phyloP scores from a whole-genome alignment of 1,140 invertebrate genomes.

The Magallana gigas region DNA sequence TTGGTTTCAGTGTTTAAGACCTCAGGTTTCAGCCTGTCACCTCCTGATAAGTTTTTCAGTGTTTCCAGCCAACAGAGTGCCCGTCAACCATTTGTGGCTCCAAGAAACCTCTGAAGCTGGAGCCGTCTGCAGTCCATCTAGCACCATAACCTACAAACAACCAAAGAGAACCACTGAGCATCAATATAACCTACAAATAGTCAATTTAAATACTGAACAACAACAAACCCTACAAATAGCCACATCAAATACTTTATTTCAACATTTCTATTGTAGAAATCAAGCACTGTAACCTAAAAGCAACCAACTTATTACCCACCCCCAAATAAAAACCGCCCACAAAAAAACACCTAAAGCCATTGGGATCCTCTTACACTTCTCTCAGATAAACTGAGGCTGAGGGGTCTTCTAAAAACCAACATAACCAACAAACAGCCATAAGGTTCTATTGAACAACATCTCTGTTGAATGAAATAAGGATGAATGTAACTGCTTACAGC shows the following conservation, averaged over 20 bases:
- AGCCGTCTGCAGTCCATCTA: conserved; percentile 75
- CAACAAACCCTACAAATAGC: no score
- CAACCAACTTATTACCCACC: no score
- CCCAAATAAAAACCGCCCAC: no score
- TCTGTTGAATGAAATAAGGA: background rate
- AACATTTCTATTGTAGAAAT: no score
- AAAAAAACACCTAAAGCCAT: no score
- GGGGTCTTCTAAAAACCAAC: background rate
- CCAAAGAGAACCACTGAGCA: conserved; percentile 1
- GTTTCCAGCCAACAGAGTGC: conserved; percentile 75
- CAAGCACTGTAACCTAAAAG: no score
- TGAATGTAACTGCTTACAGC: background rate
- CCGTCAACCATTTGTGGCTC: conserved; percentile 78
- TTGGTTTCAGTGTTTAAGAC: conserved; percentile 44
- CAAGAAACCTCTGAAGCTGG: conserved; percentile 74
- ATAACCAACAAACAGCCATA: background rate
- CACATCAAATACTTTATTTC: no score
- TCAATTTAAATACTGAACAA: no score
- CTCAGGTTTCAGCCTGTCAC: no score
- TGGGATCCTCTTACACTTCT: no score
- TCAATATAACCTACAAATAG: background rate
- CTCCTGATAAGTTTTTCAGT: conserved; percentile 57
- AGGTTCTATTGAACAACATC: background rate
- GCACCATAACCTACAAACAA: conserved; percentile 73
- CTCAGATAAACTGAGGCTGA: no score